These are phyloP conservation scores for Cheilosia scutellata DNA, from an alignment of 2,888 invertebrate genomes.

Conservation along the genomic window DNA sequence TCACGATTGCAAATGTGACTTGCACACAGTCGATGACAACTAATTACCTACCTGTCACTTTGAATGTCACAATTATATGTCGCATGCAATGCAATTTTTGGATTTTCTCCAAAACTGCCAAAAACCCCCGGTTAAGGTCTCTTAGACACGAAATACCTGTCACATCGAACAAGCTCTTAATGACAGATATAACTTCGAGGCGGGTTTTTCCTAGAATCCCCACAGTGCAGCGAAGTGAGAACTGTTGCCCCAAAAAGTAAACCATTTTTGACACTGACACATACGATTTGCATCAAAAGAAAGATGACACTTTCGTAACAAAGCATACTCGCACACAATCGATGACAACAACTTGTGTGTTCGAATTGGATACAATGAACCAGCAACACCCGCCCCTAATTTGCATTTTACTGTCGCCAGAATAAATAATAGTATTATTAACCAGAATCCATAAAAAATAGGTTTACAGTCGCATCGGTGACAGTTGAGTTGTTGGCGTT, in stretches of 20 bases:
- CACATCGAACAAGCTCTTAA: too few relatives aligned
- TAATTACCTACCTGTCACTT: not conserved
- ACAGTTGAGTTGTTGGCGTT: not conserved
- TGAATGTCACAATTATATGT: not conserved
- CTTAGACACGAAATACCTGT: not conserved
- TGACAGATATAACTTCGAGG: too few relatives aligned
- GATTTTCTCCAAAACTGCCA: not conserved
- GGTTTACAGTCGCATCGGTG: conserved; percentile 48
- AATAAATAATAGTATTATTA: conserved; percentile 54
- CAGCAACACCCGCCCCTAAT: conserved; percentile 52
- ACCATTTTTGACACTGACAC: not conserved
- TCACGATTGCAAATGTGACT: not conserved
- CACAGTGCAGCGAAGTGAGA: too few relatives aligned
- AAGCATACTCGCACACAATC: not conserved
- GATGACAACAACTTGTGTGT: conserved; percentile 7
- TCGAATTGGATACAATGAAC: conserved; percentile 27
- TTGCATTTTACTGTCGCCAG: conserved; percentile 67
- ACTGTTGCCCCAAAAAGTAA: too few relatives aligned
- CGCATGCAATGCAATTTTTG: not conserved
- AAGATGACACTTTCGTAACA: conserved; percentile 13
- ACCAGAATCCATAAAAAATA: conserved; percentile 47
- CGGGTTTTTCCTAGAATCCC: too few relatives aligned
- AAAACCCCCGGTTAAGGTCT: not conserved
- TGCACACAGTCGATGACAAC: not conserved
- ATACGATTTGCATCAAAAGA: conserved; percentile 9